These are phyloP conservation scores for Notocelia uddmanniana DNA, from an alignment of 2,888 invertebrate genomes.

Conservation along the genomic window DNA sequence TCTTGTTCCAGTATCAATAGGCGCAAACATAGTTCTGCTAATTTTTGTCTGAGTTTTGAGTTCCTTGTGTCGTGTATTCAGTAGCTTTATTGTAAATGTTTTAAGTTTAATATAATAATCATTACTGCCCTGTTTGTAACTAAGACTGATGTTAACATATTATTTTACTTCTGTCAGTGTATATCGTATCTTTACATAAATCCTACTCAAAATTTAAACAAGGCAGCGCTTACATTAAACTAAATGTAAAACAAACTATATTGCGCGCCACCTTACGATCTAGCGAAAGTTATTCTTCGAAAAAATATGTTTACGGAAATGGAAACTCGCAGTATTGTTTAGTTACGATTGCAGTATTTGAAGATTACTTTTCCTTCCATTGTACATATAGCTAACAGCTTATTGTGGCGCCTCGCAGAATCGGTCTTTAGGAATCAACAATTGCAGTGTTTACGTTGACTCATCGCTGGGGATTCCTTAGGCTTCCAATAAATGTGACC, in stretches of 20 bases:
- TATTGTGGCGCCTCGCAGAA: constrained; percentile 33
- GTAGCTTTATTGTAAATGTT: constrained; percentile 23
- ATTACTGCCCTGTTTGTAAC: constrained; percentile 11
- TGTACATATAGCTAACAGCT: constrained; percentile 24
- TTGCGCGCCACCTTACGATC: background rate
- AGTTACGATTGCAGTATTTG: constrained; percentile 18
- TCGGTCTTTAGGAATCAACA: constrained; percentile 11
- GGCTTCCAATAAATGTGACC: constrained; percentile 9
- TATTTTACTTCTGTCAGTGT: constrained; percentile 4
- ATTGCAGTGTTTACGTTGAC: constrained; percentile 16
- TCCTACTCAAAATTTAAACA: background rate
- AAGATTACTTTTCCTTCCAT: constrained; percentile 31
- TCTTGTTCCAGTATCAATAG: background rate
- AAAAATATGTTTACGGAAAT: constrained; percentile 11
- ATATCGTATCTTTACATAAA: background rate
- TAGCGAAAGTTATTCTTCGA: background rate
- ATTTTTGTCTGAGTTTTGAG: background rate
- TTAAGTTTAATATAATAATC: background rate
- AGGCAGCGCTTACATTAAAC: background rate
- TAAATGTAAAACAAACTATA: background rate
- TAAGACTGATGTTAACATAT: constrained; percentile 30
- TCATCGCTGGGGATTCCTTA: constrained; percentile 31
- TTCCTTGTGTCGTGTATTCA: constrained; percentile 25
- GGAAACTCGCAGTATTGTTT: constrained; percentile 1
- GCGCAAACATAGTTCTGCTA: background rate